Base-by-base conservation (phyloP, 2,113 vertebrate species). In the Leptocoma aspasia region DNA sequence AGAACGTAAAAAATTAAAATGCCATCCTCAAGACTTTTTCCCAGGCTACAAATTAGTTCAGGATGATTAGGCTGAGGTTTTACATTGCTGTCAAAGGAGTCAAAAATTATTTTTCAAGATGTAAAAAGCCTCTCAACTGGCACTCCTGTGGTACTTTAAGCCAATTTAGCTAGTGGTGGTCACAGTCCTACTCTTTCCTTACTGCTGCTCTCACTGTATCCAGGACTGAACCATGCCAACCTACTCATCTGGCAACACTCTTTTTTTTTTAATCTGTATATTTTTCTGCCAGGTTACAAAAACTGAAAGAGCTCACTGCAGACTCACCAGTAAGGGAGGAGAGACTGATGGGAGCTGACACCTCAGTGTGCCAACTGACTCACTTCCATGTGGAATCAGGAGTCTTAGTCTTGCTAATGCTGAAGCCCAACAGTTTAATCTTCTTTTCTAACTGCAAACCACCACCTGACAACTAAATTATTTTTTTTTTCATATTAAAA, bases 11-110 rank as follows among this genome's bases (percentile, higher is more conserved):
- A 94, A 84, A 64, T 60, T 75, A 93, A 95, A 95, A 92, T 47
- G 65, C 70, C 52, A 77, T 72, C 63, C 63, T 71, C 72, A 76
- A 77, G 31, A 75, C 35, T 76, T 90, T 92, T 93, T 77, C 75
- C 88, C 76, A 86, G 85, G n/a, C 42, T 92, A 88, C 50, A 82
- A 77, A 68, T 93, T 89, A 90, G 79, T 88, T 94, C 85, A 54
- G 82, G 63, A 82, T 3, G 23, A 85, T 90, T 90, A 94, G 54
- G 59, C 35, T 76, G 42, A 82, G 27, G 71, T 82, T 88, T 83
- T 47, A 86, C 45, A 59, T 6, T 77, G 37, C 66, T 86, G 56
- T 92, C 66, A 86, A 90, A 90, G 26, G 23, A 94, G 66, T 73
- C 3, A 92, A 73, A 82, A 92, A 63, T 20, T 72, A 37, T 57